Evolutionary conservation across 2,888 invertebrate species (phyloP).

Genomic region (Andrena bucephala): DNA sequence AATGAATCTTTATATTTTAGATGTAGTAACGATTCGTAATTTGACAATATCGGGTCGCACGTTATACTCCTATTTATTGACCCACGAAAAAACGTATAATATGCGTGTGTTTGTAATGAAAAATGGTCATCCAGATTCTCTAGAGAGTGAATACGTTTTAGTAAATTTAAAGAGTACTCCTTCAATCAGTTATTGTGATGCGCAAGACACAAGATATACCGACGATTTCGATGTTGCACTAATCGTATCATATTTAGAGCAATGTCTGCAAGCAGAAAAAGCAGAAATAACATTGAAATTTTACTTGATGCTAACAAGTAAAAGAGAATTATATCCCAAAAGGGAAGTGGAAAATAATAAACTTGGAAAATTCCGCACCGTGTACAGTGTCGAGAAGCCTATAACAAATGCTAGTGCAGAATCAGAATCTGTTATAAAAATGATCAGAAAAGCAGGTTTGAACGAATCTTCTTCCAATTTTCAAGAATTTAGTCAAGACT

Average conservation of each 20-base stretch:
- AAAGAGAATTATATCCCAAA: slow-evolving; percentile 88
- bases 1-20: slow-evolving; percentile 79
- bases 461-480: slow-evolving; percentile 37
- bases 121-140: slow-evolving; percentile 75
- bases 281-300: slow-evolving; percentile 82
- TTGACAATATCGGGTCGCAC: slow-evolving; percentile 88
- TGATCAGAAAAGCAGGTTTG: neutral
- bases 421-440: slow-evolving; percentile 73
- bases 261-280: slow-evolving; percentile 77
- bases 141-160: slow-evolving; percentile 88
- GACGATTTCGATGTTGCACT: slow-evolving; percentile 90
- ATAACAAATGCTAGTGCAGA: slow-evolving; percentile 75
- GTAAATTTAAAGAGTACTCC: slow-evolving; percentile 87
- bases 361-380: slow-evolving; percentile 88
- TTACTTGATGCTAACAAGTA: slow-evolving; percentile 82
- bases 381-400: slow-evolving; percentile 84
- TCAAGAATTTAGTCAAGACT: slow-evolving; percentile 46
- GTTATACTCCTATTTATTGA: slow-evolving; percentile 90
- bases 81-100: slow-evolving; percentile 89
- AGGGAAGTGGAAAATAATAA: slow-evolving; percentile 87
- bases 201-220: slow-evolving; percentile 87
- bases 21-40: slow-evolving; percentile 87
- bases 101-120: slow-evolving; percentile 90
- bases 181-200: slow-evolving; percentile 87
- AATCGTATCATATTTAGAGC: slow-evolving; percentile 87